phyloP scores from a whole-genome alignment of 1,140 invertebrate genomes.

The Schmidtea mediterranea region DNA sequence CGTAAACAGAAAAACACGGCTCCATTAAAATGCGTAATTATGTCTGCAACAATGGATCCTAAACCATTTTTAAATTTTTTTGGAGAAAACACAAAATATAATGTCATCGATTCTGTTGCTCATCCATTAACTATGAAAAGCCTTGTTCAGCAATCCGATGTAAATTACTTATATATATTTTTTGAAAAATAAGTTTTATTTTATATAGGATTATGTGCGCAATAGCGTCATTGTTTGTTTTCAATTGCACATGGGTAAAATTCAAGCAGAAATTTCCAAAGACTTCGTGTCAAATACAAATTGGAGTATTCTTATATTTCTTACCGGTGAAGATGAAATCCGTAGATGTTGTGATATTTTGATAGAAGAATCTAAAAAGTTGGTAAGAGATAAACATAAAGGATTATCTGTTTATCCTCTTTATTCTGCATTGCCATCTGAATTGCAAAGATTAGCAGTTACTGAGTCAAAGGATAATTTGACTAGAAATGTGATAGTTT shows the following conservation, averaged over 20 bases:
- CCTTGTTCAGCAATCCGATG: not conserved
- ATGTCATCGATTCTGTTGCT: too few species aligned
- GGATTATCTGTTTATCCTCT: not conserved
- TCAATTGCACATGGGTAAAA: not conserved
- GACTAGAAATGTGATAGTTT: not conserved
- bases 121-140: not conserved
- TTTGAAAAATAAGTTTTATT: not conserved
- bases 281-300: not conserved
- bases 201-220: not conserved
- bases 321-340: constrained; percentile 2
- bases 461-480: not conserved
- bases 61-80: constrained; percentile 73
- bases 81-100: constrained; percentile 27
- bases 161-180: not conserved
- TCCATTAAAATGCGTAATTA: constrained; percentile 16
- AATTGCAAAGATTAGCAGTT: not conserved
- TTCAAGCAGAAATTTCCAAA: not conserved
- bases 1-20: constrained; percentile 13
- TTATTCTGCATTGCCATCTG: not conserved
- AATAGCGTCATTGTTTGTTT: not conserved
- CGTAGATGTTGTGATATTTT: not conserved
- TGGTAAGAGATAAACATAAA: not conserved
- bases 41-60: constrained; percentile 27
- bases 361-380: not conserved
- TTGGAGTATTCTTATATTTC: not conserved